phyloP scores from a whole-genome alignment of 92 coral and sea anemone genomes.

The Heteractis magnifica region DNA sequence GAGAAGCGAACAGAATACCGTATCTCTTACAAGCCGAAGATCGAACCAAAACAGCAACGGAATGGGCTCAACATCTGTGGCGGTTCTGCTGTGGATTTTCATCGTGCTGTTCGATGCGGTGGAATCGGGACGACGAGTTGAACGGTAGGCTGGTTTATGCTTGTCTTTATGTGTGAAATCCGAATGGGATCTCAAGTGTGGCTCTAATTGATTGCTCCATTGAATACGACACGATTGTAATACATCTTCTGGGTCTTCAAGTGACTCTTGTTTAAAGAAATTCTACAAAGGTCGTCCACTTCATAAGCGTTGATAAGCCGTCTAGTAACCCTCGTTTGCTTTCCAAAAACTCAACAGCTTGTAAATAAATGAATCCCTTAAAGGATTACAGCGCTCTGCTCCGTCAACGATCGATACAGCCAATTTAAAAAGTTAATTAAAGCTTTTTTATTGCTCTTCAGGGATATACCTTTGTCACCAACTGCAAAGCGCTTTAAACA shows the following conservation, averaged over 20 bases:
- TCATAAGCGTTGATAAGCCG: constrained; percentile 19
- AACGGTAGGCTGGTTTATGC: constrained; percentile 22
- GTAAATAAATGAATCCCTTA: constrained; percentile 4
- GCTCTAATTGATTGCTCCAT: constrained; percentile 20
- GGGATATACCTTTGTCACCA: constrained; percentile 30
- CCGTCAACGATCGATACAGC: constrained; percentile 1
- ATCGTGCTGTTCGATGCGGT: constrained; percentile 10
- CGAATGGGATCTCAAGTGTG: constrained; percentile 22
- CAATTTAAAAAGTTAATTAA: constrained; percentile 3
- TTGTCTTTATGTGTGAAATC: constrained; percentile 11
- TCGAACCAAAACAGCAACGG: constrained; percentile 4
- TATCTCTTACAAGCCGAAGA: constrained; percentile 20
- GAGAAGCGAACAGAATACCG: not conserved
- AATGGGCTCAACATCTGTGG: constrained; percentile 14
- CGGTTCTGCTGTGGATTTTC: constrained; percentile 12
- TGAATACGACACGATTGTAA: constrained; percentile 10
- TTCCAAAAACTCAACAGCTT: not conserved
- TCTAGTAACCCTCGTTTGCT: not conserved
- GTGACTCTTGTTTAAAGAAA: not conserved
- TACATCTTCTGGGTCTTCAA: not conserved
- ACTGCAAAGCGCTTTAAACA: constrained; percentile 5
- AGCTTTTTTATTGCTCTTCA: constrained; percentile 25
- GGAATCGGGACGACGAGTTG: constrained; percentile 9
- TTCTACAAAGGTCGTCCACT: constrained; percentile 10
- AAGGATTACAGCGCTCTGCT: not conserved